Evolutionary conservation across 2,888 invertebrate genomes (phyloP), one percentile per base, ranked within the genome.

Genomic region (Microdon myrmicae): DNA sequence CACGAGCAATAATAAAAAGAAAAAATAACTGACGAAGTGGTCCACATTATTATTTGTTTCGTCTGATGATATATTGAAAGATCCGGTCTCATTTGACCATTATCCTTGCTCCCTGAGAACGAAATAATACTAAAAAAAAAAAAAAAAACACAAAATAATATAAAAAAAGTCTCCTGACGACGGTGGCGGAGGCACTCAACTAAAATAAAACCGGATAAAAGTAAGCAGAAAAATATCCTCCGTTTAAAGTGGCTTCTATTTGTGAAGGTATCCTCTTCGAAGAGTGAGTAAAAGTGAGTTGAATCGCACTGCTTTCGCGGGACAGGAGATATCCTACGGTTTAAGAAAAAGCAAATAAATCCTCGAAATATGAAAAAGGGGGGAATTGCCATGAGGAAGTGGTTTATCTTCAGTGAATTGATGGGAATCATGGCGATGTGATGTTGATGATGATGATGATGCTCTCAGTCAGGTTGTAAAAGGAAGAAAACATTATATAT

Each of bases 311-410:
- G 8, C 17, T 17, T 32, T 4, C 17, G 3, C n/a, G 9, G 17
- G 13, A 32, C 14, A 32, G 32, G 17, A 12, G 32, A 6, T 8
- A 26, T 32, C 17, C 28, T 35, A 38, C 23, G 59, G 47, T 60
- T 60, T 53, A 64, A 64, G 64, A 37, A 64, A 64, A 51, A 64
- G 43, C 64, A 64, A 64, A 64, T 64, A 64, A 64, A 64, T 64
- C 58, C 64, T 55, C 43, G 26, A 60, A 48, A 43, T 38, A 53
- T 54, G 25, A 35, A 38, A 43, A 22, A 55, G 43, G n/a, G n/a
- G n/a, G n/a, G n/a, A n/a, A n/a, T n/a, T 43, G 31, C 31, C 38
- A 58, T 58, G 58, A 51, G 35, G 55, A 43, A 53, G 53, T 53
- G 56, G 41, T 58, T 53, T 54, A 54, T 60, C 51, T 64, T 64